Conservation (phyloP, 2,888 invertebrate species). For the Stenodera caucasica region DNA sequence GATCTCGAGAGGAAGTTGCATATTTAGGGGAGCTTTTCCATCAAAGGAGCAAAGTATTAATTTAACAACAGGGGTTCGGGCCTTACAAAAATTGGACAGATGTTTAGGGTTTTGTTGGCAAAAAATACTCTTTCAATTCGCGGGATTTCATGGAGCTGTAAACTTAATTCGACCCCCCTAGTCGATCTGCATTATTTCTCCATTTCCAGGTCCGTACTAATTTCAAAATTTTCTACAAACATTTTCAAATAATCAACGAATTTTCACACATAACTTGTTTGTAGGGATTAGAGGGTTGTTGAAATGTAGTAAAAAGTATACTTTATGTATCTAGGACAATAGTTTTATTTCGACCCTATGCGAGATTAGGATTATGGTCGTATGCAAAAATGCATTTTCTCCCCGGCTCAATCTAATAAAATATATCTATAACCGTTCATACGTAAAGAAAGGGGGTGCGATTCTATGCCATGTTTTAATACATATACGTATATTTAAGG, state of each 20-base stretch:
- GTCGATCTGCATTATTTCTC: conserved; percentile 17
- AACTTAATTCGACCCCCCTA: conserved; percentile 27
- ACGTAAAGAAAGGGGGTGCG: conserved; percentile 34
- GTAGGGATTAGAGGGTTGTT: conserved; percentile 26
- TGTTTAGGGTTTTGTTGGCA: conserved; percentile 29
- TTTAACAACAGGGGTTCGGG: conserved; percentile 26
- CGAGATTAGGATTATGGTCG: conserved; percentile 35
- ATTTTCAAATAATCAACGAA: neutral
- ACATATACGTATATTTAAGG: conserved; percentile 24
- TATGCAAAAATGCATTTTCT: conserved; percentile 37
- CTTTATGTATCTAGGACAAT: conserved; percentile 33
- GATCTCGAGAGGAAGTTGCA: conserved; percentile 2
- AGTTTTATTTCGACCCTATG: conserved; percentile 24
- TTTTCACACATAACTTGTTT: conserved; percentile 31
- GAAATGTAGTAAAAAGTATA: conserved; percentile 36
- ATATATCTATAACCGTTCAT: conserved; percentile 39
- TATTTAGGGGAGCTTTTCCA: conserved; percentile 11
- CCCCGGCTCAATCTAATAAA: conserved; percentile 34
- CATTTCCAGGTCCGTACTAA: neutral
- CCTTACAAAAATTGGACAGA: conserved; percentile 31
- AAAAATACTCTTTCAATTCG: conserved; percentile 27
- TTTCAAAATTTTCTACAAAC: neutral
- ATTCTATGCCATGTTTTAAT: conserved; percentile 20
- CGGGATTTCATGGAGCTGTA: conserved; percentile 34
- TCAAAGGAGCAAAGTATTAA: conserved; percentile 27